Base-by-base conservation (phyloP, 2,888 invertebrate species). In the Hirtodrosophila alboralis region DNA sequence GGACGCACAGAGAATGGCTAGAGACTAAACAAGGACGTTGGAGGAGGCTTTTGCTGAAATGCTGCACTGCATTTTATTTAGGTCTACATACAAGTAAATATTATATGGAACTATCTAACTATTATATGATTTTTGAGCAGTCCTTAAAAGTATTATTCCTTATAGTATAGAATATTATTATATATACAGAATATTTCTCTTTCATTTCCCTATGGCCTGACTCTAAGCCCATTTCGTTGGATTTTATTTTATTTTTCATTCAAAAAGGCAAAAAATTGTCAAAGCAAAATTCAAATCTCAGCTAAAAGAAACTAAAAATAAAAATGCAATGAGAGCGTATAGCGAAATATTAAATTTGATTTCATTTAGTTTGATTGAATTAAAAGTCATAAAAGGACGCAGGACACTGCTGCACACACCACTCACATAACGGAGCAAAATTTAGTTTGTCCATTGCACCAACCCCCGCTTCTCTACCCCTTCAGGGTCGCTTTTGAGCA, bases 361-460 rank as follows among this genome's bases (percentile, higher is more conserved):
- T 66, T 64, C 48, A 76, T 74, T 81, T 61, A 59, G 56, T 65
- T 66, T 81, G 76, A 80, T 81, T 81, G 69, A 77, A 84, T 80
- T 78, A 76, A 78, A 76, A 69, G 64, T 78, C 64, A 61, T 72
- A 76, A 72, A 78, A 68, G 45, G 38, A 43, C 16, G 43, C 30
- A 12, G 45, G 27, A 53, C 38, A 23, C 27, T 36, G 21, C 30
- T n/a, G n/a, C n/a, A 5, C 18, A 2, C 18, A 18, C 4, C 18
- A 26, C 45, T 43, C 38, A 13, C 54, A 69, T 59, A 57, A 62
- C 53, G 48, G 27, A 58, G 48, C 52, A 45, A 62, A 77, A 75
- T 79, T 71, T 78, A 67, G 67, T 74, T 75, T 59, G 8, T 13
- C 37, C 36, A 43, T 14, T 3, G 18, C 36, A 10, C 13, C 27